Base-by-base conservation (phyloP, 2,113 vertebrate species). In the Pseudopodoces humilis region DNA sequence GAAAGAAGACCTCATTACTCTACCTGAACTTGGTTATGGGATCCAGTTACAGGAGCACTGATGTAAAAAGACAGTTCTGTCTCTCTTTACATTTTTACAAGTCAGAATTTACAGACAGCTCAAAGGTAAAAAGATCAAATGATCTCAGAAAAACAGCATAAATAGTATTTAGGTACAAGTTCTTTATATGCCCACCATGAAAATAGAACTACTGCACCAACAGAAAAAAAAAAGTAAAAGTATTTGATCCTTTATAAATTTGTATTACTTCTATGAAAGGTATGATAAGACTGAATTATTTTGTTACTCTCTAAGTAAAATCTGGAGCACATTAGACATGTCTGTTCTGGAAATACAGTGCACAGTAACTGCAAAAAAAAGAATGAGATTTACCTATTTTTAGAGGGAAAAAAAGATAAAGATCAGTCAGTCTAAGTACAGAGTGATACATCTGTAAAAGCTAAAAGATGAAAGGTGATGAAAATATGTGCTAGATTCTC, bases 51-150 rank as follows among this genome's bases (percentile, higher is more conserved):
- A 70, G 56, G n/a, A 56, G 2, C 30, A 71, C 9, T 65, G 33
- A 50, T 0, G 0, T 25, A 30, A 41, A 23, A 64, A 74, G 14
- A 18, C 16, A 37, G 15, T n/a, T 83, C 44, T 59, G 33, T 31
- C 30, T 11, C 17, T 80, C 67, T 88, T 77, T 37, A 63, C 11
- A 39, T 53, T 52, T 85, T 88, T 59, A 63, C 13, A 68, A 49
- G 47, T 27, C 27, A 72, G n/a, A 68, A 81, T 7, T 49, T 72
- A 77, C 27, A 77, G 27, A 59, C 10, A 64, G 9, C 9, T 72
- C 39, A 49, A 39, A 21, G 15, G 11, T 43, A 52, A 87, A 70
- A 87, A 62, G 11, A 43, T 16, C 13, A 62, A 76, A n/a, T 17
- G 3, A 39, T 25, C 31, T 25, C 39, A 24, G 21, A 63, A 47